Percentiles rank a stretch among this genome's conserved stretches.
phyloP scores from a whole-genome alignment of 2,797 vertebrate species.

The Paedocypris micromegethes region DNA sequence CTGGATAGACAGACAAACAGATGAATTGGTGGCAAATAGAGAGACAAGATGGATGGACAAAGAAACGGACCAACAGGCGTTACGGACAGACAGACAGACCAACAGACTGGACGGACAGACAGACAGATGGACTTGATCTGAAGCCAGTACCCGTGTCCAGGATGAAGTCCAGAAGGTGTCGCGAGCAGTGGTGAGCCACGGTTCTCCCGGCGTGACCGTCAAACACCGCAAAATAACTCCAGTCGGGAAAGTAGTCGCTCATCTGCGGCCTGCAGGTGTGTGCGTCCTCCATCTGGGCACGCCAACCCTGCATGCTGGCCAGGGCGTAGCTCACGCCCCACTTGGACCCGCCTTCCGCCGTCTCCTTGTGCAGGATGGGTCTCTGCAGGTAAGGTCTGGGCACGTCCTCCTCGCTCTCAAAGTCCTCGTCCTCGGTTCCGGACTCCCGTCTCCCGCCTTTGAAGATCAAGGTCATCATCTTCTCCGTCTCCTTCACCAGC shows the following conservation, averaged over 20 bases:
- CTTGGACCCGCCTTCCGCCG: constrained; percentile 59
- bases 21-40: too few species aligned
- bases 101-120: too few species aligned
- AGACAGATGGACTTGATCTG: too few species aligned
- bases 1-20: too few species aligned
- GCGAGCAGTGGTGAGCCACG: constrained; percentile 73
- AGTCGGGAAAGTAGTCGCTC: constrained; percentile 58
- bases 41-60: too few species aligned
- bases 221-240: constrained; percentile 75
- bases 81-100: too few species aligned
- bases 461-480: constrained; percentile 74
- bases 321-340: constrained; percentile 63
- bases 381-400: constrained; percentile 64
- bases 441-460: constrained; percentile 57
- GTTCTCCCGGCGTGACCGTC: constrained; percentile 74
- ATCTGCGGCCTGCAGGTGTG: constrained; percentile 68
- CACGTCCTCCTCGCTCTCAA: constrained; percentile 52
- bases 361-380: constrained; percentile 66
- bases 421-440: constrained; percentile 42
- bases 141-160: constrained; percentile 65
- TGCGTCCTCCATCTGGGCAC: constrained; percentile 76
- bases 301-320: constrained; percentile 78
- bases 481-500: constrained; percentile 71
- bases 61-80: too few species aligned
- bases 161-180: constrained; percentile 69